Base-by-base conservation (phyloP, 2,113 vertebrate species). In the Bubalus kerabau region DNA sequence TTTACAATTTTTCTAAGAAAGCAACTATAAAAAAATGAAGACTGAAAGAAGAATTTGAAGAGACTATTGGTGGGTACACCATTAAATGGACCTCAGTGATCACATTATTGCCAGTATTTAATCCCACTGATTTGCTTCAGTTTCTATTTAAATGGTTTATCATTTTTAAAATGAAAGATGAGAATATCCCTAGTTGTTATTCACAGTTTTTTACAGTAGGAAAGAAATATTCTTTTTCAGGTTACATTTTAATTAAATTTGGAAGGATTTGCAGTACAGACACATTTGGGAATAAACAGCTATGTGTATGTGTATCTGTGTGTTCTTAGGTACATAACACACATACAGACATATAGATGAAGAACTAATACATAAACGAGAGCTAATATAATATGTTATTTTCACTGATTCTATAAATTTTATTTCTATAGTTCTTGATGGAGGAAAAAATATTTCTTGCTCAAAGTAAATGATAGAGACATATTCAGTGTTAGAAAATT, bases 161-260 rank as follows among this genome's bases (percentile, higher is more conserved):
- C 2, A 92, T 92, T 97, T 76, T 87, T 86, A 19, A 23, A 91
- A 82, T 93, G 32, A 94, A 96, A 80, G 3, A n/a, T 54, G 62
- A 52, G 95, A 91, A 95, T 32, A 89, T 90, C 56, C 23, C 74
- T 95, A 94, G 11, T 13, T 86, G 16, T 90, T 26, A 67, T 24
- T 24, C n/a, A 78, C 19, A 92, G 52, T 23, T 87, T 16, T 56
- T 96, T 96, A 40, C 3, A 46, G 26, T 54, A 88, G 40, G 14
- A 90, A 95, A 59, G 62, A 71, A 1, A 54, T 86, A 84, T 17
- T 87, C 36, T 91, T 91, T 83, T 48, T 30, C 62, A 82, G 32
- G 24, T 52, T 86, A 14, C 1, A 5, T 84, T 94, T 81, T 50
- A 90, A 94, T 96, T 97, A 78, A n/a, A 87, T 87, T 95, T 67